phyloP scores from a whole-genome alignment of 2,113 vertebrate genomes.

The Ia io region DNA sequence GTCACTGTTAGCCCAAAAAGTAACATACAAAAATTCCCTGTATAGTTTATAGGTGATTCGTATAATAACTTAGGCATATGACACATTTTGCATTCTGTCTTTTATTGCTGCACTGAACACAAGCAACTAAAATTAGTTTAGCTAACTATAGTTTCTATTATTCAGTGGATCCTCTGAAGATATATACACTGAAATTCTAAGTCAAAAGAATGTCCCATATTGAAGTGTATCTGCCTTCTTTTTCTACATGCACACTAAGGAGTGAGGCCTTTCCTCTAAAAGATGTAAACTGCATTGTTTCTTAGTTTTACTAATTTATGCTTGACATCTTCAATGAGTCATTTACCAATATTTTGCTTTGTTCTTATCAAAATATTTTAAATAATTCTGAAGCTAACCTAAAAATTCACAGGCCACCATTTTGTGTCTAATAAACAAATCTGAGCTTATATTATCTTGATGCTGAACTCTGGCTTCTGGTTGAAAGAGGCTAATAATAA shows the following conservation, averaged over 20 bases:
- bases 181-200: not conserved
- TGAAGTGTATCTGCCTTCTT: not conserved
- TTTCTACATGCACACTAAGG: not conserved
- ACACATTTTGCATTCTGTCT: not conserved
- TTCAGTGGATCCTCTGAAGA: not conserved
- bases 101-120: not conserved
- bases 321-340: not conserved
- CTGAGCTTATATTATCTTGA: not conserved
- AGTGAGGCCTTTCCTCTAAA: not conserved
- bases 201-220: not conserved
- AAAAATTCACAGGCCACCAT: not conserved
- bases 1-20: not conserved
- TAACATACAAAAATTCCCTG: not conserved
- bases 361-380: conserved; percentile 17
- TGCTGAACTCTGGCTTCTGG: not conserved
- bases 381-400: not conserved
- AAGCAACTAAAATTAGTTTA: not conserved
- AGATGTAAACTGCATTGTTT: not conserved
- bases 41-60: not conserved
- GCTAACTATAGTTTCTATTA: conserved; percentile 10
- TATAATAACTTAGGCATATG: not conserved
- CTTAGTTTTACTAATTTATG: conserved; percentile 16
- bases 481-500: not conserved
- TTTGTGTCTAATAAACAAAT: not conserved
- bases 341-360: not conserved